Base-by-base conservation (phyloP, 1,140 invertebrate species). In the Ylistrum balloti region DNA sequence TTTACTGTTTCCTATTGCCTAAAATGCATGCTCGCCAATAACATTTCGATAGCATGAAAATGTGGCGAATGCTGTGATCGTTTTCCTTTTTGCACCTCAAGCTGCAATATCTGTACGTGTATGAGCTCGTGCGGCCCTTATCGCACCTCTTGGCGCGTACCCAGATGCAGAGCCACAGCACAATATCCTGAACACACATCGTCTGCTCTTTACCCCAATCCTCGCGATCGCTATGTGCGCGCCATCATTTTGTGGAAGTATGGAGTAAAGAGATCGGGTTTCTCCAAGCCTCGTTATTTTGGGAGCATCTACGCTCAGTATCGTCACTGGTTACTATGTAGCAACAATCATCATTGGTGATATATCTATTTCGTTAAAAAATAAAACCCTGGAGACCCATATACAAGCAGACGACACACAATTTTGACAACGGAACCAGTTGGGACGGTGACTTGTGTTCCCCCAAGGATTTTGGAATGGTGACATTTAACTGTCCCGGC, bases 181-280 rank as follows among this genome's bases (percentile, higher is more conserved):
- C 56, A 28, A 74, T 74, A 28, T 74, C 56, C 56, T 74, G 56
- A 74, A 74, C 56, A 28, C n/a, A 74, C n/a, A n/a, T 74, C 56
- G 56, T 74, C 56, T 74, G 56, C 56, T 74, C 56, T 74, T 28
- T 28, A 28, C 56, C 56, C 56, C 56, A 74, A 28, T 28, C 56
- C 56, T n/a, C 22, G 1, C 56, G 56, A 74, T 74, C 22, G 56
- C 56, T 74, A n/a, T 74, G 56, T 74, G 56, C 17, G 41, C 41
- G 56, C 56, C 56, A 74, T 74, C 56, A 74, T 74, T 74, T 74
- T 74, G 56, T 74, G 56, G 56, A 74, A 74, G 56, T 74, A 74
- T 28, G 56, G 28, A 74, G 56, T 74, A 28, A 28, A 28, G 56
- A 74, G 56, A 74, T 74, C 56, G 56, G 15, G 56, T 74, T 74